phyloP scores from a whole-genome alignment of 2,797 vertebrate species.

The Cottoperca gobio region DNA sequence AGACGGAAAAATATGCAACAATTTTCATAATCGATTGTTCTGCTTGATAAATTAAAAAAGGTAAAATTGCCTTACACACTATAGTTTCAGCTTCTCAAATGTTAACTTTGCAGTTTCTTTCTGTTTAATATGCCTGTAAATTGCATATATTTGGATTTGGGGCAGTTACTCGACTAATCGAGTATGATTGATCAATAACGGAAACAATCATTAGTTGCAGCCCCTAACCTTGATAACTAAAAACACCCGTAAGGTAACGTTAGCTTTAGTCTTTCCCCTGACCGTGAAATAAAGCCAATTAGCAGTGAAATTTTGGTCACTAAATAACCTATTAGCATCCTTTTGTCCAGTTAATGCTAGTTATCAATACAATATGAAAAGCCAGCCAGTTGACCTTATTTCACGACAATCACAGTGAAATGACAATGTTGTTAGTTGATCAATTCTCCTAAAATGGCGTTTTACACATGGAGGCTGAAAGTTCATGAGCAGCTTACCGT shows the following conservation, averaged over 20 bases:
- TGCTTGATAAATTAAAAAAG: neutral
- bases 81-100: neutral
- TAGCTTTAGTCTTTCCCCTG: neutral
- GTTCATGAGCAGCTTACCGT: neutral
- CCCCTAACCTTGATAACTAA: neutral
- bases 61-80: neutral
- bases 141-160: accelerated
- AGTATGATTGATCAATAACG: neutral
- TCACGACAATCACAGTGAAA: accelerated
- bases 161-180: neutral
- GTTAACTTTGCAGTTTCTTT: too few relatives aligned
- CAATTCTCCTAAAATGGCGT: neutral
- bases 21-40: neutral
- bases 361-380: neutral
- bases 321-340: neutral
- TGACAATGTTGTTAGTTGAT: neutral
- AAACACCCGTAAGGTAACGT: neutral
- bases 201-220: neutral
- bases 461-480: neutral
- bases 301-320: too few relatives aligned
- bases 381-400: accelerated
- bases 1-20: neutral
- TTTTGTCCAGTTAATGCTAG: neutral
- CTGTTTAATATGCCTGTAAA: neutral
- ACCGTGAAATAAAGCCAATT: neutral